phyloP scores from a whole-genome alignment of 2,888 invertebrate species.

The Marronus borbonicus region DNA sequence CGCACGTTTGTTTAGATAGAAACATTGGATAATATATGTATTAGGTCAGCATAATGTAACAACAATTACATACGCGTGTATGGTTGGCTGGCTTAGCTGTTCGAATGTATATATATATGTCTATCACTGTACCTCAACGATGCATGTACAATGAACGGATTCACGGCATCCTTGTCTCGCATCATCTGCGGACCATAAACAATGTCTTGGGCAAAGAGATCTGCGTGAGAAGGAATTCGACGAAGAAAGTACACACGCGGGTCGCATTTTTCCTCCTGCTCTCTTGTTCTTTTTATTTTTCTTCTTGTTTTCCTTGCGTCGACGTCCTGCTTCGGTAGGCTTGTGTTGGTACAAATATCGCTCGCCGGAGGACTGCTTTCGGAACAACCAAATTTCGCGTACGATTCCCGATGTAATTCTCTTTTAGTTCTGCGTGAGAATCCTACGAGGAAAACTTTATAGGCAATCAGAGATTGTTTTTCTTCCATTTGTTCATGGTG shows the following conservation, averaged over 20 bases:
- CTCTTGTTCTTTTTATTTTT: conserved; percentile 16
- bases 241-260: conserved; percentile 54
- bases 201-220: conserved; percentile 34
- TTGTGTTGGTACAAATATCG: neutral
- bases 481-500: too few relatives aligned
- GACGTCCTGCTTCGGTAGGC: conserved; percentile 14
- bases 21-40: too few relatives aligned
- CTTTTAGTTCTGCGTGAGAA: neutral
- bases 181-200: conserved; percentile 22
- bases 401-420: neutral
- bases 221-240: conserved; percentile 52
- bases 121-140: neutral
- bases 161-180: conserved; percentile 27
- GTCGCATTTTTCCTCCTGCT: conserved; percentile 43
- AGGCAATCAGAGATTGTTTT: neutral
- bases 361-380: conserved; percentile 26
- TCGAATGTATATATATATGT: neutral
- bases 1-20: too few relatives aligned
- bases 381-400: conserved; percentile 22
- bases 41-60: too few relatives aligned
- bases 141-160: conserved; percentile 26
- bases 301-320: conserved; percentile 7
- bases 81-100: neutral
- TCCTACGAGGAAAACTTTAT: neutral
- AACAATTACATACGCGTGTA: neutral